phyloP scores from a whole-genome alignment of 1,140 invertebrate genomes.

The Heliconius congener region DNA sequence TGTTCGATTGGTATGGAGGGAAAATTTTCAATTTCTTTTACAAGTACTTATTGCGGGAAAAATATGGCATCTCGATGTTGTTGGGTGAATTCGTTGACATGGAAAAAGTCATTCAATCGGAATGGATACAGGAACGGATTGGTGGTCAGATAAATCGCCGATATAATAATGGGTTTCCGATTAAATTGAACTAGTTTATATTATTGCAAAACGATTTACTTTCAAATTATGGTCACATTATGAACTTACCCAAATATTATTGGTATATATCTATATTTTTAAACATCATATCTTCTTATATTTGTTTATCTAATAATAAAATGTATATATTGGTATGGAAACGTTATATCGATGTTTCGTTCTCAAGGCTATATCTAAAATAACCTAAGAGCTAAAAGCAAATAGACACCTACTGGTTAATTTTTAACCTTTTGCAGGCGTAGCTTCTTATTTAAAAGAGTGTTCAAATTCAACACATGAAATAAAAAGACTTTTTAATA shows the following conservation, averaged over 20 bases:
- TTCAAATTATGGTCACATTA: background rate
- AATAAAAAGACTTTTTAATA: background rate
- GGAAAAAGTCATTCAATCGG: slow-evolving; percentile 68
- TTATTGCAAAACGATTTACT: slow-evolving; percentile 22
- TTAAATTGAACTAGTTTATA: slow-evolving; percentile 40
- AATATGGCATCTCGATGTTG: slow-evolving; percentile 55
- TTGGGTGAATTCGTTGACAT: slow-evolving; percentile 58
- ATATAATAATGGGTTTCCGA: slow-evolving; percentile 52
- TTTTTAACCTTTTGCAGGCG: background rate
- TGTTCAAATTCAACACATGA: background rate
- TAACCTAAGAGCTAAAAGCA: slow-evolving; percentile 14
- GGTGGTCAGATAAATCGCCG: slow-evolving; percentile 61
- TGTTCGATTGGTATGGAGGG: background rate
- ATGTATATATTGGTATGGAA: background rate
- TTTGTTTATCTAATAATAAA: background rate
- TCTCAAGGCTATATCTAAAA: slow-evolving; percentile 13
- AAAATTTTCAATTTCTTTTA: slow-evolving; percentile 36
- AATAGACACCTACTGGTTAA: background rate
- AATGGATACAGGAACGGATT: slow-evolving; percentile 69
- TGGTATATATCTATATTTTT: no score
- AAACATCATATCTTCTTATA: background rate
- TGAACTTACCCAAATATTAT: background rate
- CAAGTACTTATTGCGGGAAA: slow-evolving; percentile 31
- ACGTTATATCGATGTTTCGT: slow-evolving; percentile 7
- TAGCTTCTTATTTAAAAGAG: background rate